phyloP scores from a whole-genome alignment of 2,113 vertebrate genomes.

The Pterocles burchelli region DNA sequence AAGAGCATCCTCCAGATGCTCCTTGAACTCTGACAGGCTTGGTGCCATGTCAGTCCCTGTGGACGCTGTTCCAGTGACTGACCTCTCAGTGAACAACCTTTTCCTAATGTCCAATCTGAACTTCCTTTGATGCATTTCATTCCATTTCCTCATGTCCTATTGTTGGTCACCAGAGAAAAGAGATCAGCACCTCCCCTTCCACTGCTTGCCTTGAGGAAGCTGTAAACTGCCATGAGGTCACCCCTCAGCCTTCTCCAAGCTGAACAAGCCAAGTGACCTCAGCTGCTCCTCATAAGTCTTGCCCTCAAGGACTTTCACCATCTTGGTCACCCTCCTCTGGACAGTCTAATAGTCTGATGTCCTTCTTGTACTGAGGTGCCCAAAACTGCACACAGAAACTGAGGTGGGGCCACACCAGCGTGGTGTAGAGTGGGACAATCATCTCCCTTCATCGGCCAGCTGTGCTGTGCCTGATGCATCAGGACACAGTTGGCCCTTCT shows the following conservation, averaged over 20 bases:
- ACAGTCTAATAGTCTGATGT: not conserved
- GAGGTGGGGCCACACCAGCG: not conserved
- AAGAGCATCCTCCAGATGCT: not conserved
- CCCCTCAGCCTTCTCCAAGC: not conserved
- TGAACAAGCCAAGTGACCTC: not conserved
- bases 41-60: not conserved
- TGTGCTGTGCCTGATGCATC: not conserved
- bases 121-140: not conserved
- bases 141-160: not conserved
- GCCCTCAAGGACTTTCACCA: not conserved
- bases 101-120: not conserved
- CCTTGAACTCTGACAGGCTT: not conserved
- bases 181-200: not conserved
- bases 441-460: accelerated
- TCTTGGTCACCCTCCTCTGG: not conserved
- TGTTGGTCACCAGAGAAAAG: not conserved
- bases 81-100: not conserved
- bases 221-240: not conserved
- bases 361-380: not conserved
- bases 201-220: accelerated
- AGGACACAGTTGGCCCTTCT: not conserved
- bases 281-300: not conserved
- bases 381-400: not conserved
- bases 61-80: not conserved
- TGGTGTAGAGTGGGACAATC: accelerated